Evolutionary conservation across 1,140 invertebrate genomes (phyloP).

Genomic region (Drosophila paulistorum): DNA sequence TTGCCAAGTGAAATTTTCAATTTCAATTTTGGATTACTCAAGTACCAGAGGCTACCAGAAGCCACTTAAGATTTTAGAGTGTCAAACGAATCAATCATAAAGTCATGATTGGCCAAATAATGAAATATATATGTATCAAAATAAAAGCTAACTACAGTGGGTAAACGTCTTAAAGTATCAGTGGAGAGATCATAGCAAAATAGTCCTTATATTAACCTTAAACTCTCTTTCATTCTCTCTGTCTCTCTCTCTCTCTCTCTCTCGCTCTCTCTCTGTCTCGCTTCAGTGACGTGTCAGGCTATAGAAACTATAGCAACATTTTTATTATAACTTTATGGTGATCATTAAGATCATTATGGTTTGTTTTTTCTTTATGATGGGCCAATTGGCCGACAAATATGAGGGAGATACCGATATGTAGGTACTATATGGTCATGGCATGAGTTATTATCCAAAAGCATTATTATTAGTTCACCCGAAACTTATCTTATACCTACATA

Average conservation of each 20-base stretch:
- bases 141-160: background rate
- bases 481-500: slow-evolving; percentile 11
- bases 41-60: background rate
- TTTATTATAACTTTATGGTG: slow-evolving; percentile 52
- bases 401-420: slow-evolving; percentile 10
- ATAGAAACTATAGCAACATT: background rate
- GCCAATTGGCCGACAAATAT: slow-evolving; percentile 58
- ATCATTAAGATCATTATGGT: slow-evolving; percentile 46
- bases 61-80: background rate
- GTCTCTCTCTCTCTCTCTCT: background rate
- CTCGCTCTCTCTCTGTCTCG: background rate
- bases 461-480: slow-evolving; percentile 16
- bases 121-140: background rate
- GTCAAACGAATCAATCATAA: slow-evolving; percentile 1
- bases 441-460: slow-evolving; percentile 11
- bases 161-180: background rate
- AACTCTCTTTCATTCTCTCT: no score
- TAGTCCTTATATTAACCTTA: background rate
- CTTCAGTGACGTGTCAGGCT: background rate
- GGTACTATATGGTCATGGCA: background rate
- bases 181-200: background rate
- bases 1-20: background rate
- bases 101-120: background rate
- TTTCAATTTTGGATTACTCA: slow-evolving; percentile 1
- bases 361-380: slow-evolving; percentile 28